phyloP scores from a whole-genome alignment of 2,113 vertebrate genomes.

The Myotis lucifugus region DNA sequence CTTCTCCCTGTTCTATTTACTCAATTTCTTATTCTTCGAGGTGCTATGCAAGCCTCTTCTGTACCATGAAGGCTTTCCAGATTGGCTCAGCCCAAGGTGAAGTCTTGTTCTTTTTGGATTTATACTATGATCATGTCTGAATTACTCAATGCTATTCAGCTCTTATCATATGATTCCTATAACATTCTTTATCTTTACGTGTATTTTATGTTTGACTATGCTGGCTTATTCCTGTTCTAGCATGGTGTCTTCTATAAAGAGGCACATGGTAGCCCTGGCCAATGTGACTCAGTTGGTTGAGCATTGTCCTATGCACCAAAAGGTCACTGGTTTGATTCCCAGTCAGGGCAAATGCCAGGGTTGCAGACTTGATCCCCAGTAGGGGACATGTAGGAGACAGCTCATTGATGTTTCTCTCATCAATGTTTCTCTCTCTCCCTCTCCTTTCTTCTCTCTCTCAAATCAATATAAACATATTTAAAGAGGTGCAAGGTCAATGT shows the following conservation, averaged over 20 bases:
- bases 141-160: not conserved
- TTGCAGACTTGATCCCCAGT: no score
- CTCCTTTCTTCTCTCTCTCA: no score
- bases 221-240: not conserved
- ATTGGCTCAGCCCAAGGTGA: not conserved
- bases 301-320: no score
- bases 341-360: no score
- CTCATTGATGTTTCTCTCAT: no score
- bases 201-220: not conserved
- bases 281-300: no score
- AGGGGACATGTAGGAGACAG: no score
- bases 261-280: not conserved
- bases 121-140: not conserved
- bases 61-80: not conserved
- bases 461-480: not conserved
- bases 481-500: not conserved
- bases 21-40: not conserved
- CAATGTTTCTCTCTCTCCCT: no score
- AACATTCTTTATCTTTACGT: not conserved
- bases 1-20: not conserved
- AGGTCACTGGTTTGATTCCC: no score
- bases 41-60: not conserved
- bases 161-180: not conserved
- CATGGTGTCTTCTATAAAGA: not conserved
- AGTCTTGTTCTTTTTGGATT: not conserved